Conservation (phyloP, 1,140 invertebrate genomes). For the Nymphalis io region DNA sequence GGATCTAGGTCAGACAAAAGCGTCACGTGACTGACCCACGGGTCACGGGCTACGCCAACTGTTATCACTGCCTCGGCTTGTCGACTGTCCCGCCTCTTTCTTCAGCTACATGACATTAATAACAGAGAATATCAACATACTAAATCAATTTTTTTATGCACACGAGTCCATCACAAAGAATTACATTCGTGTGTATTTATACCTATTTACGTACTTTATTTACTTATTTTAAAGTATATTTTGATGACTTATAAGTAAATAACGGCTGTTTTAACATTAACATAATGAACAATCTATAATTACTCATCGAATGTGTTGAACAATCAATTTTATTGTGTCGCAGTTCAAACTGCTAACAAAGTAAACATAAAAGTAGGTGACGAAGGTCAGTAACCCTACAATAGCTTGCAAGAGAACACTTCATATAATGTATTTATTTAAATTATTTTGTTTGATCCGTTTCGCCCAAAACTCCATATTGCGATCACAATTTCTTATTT, state of each 20-base stretch:
- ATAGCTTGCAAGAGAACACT: neutral
- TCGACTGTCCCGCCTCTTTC: too few species aligned
- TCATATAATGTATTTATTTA: too few species aligned
- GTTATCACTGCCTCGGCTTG: neutral
- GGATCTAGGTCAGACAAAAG: neutral
- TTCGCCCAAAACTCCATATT: too few species aligned
- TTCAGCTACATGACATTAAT: too few species aligned
- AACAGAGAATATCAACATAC: too few species aligned
- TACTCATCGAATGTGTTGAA: neutral
- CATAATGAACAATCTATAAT: neutral
- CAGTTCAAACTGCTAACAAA: neutral
- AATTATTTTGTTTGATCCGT: too few species aligned
- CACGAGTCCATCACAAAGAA: too few species aligned
- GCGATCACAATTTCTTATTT: too few species aligned
- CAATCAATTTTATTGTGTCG: neutral
- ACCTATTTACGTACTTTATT: neutral
- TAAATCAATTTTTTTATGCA: too few species aligned
- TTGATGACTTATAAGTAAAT: neutral
- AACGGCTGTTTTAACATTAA: neutral
- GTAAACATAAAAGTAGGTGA: constrained; percentile 6
- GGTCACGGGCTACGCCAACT: neutral
- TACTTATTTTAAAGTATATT: neutral
- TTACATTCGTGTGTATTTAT: too few species aligned
- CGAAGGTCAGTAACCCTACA: neutral
- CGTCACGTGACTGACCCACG: neutral